These are phyloP conservation scores for Drosophila lacertosa DNA, from an alignment of 1,140 invertebrate genomes.

Conservation along the genomic window DNA sequence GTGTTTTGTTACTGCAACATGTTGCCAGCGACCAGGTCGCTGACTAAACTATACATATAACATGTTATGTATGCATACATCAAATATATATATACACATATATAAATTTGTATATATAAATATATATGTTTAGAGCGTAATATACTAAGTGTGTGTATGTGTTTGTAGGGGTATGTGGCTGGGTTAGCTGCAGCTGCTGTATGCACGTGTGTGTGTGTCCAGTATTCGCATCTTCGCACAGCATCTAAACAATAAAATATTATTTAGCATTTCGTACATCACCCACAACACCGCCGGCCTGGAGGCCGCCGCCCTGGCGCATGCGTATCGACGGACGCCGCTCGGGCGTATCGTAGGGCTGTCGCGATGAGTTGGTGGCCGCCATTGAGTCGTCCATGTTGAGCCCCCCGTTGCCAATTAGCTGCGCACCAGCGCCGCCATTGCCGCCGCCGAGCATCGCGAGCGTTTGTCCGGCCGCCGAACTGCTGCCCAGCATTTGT, in stretches of 20 bases:
- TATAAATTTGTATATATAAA: slow-evolving; percentile 67
- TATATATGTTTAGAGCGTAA: slow-evolving; percentile 57
- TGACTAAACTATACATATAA: slow-evolving; percentile 58
- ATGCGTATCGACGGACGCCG: slow-evolving; percentile 85
- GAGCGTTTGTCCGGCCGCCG: slow-evolving; percentile 57
- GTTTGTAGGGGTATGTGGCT: too few species aligned
- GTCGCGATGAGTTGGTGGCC: slow-evolving; percentile 84
- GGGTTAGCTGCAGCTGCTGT: slow-evolving; percentile 30
- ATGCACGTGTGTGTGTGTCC: slow-evolving; percentile 36
- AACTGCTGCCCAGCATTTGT: slow-evolving; percentile 63
- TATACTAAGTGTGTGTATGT: slow-evolving; percentile 63
- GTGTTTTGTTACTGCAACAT: slow-evolving; percentile 60
- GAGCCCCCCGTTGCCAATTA: slow-evolving; percentile 74
- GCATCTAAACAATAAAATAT: slow-evolving; percentile 83
- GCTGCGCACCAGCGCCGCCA: slow-evolving; percentile 47
- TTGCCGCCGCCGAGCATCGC: slow-evolving; percentile 60
- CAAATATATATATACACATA: slow-evolving; percentile 51
- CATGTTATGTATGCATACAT: slow-evolving; percentile 49
- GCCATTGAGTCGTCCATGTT: slow-evolving; percentile 84
- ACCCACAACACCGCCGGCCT: slow-evolving; percentile 62
- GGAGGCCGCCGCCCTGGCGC: slow-evolving; percentile 72
- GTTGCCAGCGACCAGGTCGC: slow-evolving; percentile 56
- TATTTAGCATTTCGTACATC: slow-evolving; percentile 84
- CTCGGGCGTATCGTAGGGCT: slow-evolving; percentile 85
- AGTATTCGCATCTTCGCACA: slow-evolving; percentile 25